These are phyloP conservation scores for Euwallacea similis DNA, from an alignment of 1,140 invertebrate species.

Conservation along the genomic window DNA sequence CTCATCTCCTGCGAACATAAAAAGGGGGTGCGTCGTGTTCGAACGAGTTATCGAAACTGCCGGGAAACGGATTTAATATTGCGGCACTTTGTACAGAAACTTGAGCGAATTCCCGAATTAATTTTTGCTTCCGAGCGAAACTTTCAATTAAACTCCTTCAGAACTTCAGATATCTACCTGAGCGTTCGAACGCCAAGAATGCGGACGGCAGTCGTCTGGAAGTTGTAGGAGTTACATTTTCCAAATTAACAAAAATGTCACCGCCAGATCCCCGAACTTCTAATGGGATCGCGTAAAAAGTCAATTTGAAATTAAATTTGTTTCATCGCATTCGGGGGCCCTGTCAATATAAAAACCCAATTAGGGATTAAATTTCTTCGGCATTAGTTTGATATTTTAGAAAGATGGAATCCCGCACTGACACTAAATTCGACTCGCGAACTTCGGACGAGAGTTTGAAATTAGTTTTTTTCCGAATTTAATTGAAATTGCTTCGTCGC, in stretches of 20 bases:
- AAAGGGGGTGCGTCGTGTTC: not conserved
- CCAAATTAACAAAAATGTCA: conserved; percentile 35
- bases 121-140: conserved; percentile 11
- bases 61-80: no score
- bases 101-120: conserved; percentile 7
- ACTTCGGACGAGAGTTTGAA: conserved; percentile 2
- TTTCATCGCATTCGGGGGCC: conserved; percentile 30
- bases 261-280: conserved; percentile 24
- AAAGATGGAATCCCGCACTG: conserved; percentile 15
- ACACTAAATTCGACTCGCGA: conserved; percentile 17
- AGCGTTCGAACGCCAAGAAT: not conserved
- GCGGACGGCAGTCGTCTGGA: not conserved
- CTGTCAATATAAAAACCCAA: conserved; percentile 37
- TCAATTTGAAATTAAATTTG: conserved; percentile 33
- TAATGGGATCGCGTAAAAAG: conserved; percentile 20
- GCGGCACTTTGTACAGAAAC: not conserved
- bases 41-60: no score
- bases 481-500: not conserved
- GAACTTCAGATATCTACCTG: conserved; percentile 9
- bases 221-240: conserved; percentile 26
- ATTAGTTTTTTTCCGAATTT: not conserved
- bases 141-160: conserved; percentile 19
- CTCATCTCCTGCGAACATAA: not conserved
- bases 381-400: conserved; percentile 29
- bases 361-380: conserved; percentile 30